A percentile compares a stretch with the other conserved stretches of the same genome.
Conservation (phyloP, 2,797 vertebrate genomes). For the Pseudochromis fuscus region DNA sequence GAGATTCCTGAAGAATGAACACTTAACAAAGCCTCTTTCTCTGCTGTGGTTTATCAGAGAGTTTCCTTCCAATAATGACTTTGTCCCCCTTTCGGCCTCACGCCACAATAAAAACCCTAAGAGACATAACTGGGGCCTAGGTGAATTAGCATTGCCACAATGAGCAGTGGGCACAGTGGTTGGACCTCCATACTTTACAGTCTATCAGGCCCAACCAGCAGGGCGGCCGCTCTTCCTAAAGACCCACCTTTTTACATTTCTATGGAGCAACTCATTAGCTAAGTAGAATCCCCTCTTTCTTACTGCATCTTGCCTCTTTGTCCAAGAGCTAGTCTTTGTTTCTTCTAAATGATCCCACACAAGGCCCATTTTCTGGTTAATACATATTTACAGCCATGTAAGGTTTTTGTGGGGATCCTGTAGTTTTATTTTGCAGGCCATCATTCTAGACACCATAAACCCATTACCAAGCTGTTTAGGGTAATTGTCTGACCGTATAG, state of each 20-base stretch:
- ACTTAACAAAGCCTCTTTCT: constrained; percentile 82
- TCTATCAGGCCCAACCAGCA: constrained; percentile 75
- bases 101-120: constrained; percentile 73
- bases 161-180: constrained; percentile 73
- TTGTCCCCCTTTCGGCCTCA: constrained; percentile 47
- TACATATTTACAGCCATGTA: constrained; percentile 94
- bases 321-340: constrained; percentile 87
- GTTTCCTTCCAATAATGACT: constrained; percentile 82
- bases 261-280: constrained; percentile 92
- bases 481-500: constrained; percentile 85
- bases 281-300: constrained; percentile 92
- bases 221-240: constrained; percentile 80
- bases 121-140: constrained; percentile 75
- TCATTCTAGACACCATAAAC: constrained; percentile 91
- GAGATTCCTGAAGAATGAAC: constrained; percentile 79
- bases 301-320: constrained; percentile 86
- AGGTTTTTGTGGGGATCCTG: constrained; percentile 90
- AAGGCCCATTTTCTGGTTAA: constrained; percentile 94
- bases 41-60: constrained; percentile 80
- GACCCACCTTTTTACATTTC: constrained; percentile 87
- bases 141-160: constrained; percentile 85
- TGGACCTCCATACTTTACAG: constrained; percentile 83
- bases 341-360: constrained; percentile 91
- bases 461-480: constrained; percentile 91
- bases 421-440: constrained; percentile 90